Base-by-base conservation (phyloP, 2,888 invertebrate species). In the Drosophila paracracens region DNA sequence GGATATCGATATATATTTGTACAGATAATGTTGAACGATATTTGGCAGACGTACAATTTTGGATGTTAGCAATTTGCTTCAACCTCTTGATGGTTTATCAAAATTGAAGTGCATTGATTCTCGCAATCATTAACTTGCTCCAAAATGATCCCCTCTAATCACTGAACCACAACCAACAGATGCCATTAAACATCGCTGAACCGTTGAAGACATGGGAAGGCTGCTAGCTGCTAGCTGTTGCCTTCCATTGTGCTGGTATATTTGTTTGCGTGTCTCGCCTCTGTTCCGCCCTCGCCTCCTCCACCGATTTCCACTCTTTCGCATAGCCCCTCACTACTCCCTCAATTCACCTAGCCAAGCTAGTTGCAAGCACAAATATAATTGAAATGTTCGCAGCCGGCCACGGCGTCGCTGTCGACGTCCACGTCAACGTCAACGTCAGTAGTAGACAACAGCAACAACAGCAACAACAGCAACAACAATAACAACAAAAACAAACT, bases 351-450 rank as follows among this genome's bases (percentile, higher is more conserved):
- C 29, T 16, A 13, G 35, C 53, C 53, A 35, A 25, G 46, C 46
- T 25, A 21, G 27, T 52, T 67, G 67, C 21, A n/a, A 46, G 57
- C 61, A 72, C 52, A 74, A 66, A 72, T 61, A 64, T 61, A 68
- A 64, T 66, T 57, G 77, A 66, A 59, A 70, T 68, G 56, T 76
- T 59, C 31, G 69, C 57, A 21, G 68, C 57, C n/a, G 35, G 27
- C 16, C 93, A 92, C 16, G 88, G 53, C 10, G 93, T 40, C 36
- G 57, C 0, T 93, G 71, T 38, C 50, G 40, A 27, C 27, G 70
- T 40, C 18, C 25, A 21, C 58, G 51, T 53, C 61, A 48, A 50
- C 60, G 64, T 40, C 75, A 60, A 56, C 60, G 62, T 51, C 77
- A 73, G 61, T 25, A 57, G 58, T 59, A 68, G 40, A 33, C 43